Evolutionary conservation across 1,140 invertebrate species (phyloP).

Genomic region (Lepidurus arcticus): DNA sequence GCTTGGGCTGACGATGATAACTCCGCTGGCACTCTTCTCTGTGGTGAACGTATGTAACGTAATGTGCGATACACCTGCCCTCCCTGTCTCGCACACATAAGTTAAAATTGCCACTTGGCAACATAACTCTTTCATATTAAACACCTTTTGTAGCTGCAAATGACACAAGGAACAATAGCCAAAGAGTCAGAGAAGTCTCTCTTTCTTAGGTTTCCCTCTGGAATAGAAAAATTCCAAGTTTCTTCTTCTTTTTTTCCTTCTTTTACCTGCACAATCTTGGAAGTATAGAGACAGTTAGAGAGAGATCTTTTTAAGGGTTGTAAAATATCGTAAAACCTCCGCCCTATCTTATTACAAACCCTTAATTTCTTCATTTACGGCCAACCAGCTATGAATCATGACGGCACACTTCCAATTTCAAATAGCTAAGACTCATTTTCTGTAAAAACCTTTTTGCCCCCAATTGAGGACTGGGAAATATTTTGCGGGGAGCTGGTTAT

Average conservation of each 20-base stretch:
- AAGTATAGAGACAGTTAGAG: neutral
- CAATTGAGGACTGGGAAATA: neutral
- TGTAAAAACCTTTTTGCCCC: neutral
- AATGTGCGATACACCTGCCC: conserved; percentile 14
- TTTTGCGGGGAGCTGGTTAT: neutral
- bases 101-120: conserved; percentile 6
- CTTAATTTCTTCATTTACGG: conserved; percentile 5
- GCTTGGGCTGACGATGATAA: neutral
- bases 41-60: neutral
- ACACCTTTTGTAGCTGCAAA: neutral
- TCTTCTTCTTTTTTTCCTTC: neutral
- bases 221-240: neutral
- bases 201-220: neutral
- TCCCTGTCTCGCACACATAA: neutral
- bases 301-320: neutral
- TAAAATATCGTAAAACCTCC: neutral
- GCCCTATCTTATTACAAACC: neutral
- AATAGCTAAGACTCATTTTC: neutral
- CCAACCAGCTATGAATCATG: neutral
- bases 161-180: conserved; percentile 1
- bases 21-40: conserved; percentile 1
- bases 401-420: neutral
- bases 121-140: conserved; percentile 1
- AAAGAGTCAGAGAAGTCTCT: neutral
- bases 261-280: neutral